Percentiles rank a stretch among this genome's conserved stretches.
Evolutionary conservation across 2,113 vertebrate genomes (phyloP).

Genomic region (Nesoenas mayeri): DNA sequence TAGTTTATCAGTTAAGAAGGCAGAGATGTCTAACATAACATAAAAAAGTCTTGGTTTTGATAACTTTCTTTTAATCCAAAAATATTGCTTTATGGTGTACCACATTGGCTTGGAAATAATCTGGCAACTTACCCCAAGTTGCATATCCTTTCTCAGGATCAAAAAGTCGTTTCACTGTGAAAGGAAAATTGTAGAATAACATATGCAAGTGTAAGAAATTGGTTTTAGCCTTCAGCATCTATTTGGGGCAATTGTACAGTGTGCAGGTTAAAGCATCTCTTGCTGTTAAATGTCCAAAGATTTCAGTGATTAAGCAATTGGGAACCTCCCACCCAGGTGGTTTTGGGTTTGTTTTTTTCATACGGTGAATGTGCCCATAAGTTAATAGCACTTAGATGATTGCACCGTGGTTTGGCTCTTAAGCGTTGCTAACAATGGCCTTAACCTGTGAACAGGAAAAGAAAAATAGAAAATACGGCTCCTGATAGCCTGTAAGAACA

Average conservation of each 20-base stretch:
- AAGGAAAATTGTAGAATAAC: not conserved
- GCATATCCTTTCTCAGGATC: not conserved
- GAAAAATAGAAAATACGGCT: not conserved
- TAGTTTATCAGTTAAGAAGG: not conserved
- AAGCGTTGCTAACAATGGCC: not conserved
- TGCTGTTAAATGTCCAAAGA: slow-evolving; percentile 15
- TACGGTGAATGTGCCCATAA: not conserved
- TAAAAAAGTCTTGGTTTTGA: not conserved
- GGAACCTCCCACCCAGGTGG: not conserved
- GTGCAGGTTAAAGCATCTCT: not conserved
- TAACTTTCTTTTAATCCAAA: not conserved
- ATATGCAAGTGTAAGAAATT: not conserved
- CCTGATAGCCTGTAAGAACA: not conserved
- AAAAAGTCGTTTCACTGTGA: not conserved
- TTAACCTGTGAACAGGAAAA: not conserved
- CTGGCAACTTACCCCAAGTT: not conserved
- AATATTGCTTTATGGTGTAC: not conserved
- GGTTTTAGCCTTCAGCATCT: not conserved
- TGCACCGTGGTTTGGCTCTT: not conserved
- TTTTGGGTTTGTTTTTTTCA: not conserved
- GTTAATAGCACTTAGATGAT: not conserved
- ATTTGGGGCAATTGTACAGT: not conserved
- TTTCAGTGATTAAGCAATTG: not conserved
- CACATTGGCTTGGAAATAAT: not conserved
- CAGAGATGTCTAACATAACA: not conserved